Percentiles rank a stretch among this genome's conserved stretches.
Evolutionary conservation across 2,113 vertebrate genomes (phyloP).

Genomic region (Dromiciops gliroides): DNA sequence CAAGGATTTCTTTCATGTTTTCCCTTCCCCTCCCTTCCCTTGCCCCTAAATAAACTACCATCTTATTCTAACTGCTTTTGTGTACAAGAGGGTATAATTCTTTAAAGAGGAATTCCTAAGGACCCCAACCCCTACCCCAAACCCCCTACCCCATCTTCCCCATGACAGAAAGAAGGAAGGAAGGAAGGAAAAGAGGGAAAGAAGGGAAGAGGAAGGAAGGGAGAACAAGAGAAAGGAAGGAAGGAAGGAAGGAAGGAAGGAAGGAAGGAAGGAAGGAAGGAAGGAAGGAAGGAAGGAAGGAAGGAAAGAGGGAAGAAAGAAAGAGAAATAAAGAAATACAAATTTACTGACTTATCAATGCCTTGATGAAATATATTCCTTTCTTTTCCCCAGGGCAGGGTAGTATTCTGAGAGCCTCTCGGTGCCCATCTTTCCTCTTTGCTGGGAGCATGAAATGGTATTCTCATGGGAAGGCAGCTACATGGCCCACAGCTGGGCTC

Average conservation of each 20-base stretch:
- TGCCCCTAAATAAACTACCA: too few relatives aligned
- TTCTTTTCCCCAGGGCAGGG: neutral
- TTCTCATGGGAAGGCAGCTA: neutral
- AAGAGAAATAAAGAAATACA: neutral
- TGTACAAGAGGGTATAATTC: too few relatives aligned
- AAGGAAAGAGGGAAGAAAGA: neutral
- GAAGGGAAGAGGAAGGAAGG: neutral
- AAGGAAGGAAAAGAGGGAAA: neutral
- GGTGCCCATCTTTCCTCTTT: neutral
- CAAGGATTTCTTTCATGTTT: too few relatives aligned
- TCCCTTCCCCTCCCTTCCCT: too few relatives aligned
- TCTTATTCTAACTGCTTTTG: too few relatives aligned
- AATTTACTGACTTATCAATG: neutral
- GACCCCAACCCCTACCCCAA: too few relatives aligned
- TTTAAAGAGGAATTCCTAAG: too few relatives aligned
- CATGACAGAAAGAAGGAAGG: accelerated
- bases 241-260: neutral
- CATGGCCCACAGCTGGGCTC: neutral
- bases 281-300: neutral
- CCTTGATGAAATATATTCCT: neutral
- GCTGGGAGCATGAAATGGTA: neutral
- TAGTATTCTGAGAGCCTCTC: neutral
- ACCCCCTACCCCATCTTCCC: too few relatives aligned
- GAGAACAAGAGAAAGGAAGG: accelerated
- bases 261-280: neutral